Conservation (phyloP, 2,113 vertebrate genomes). For the Orycteropus afer region DNA sequence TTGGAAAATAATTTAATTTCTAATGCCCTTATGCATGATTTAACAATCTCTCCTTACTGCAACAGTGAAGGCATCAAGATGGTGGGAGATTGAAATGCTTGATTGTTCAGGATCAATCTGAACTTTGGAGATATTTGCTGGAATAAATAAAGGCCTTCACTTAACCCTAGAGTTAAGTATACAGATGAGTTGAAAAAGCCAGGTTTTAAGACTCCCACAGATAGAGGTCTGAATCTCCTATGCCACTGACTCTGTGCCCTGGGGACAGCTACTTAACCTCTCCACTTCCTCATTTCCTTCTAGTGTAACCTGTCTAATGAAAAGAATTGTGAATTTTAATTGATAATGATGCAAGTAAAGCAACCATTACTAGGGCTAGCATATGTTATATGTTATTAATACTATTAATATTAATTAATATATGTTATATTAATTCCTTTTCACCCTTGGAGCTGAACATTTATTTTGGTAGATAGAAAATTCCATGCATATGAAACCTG, state of each 20-base stretch:
- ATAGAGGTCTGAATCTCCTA: neutral
- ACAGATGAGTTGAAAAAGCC: neutral
- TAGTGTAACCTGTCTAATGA: neutral
- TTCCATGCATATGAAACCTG: neutral
- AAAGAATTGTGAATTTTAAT: neutral
- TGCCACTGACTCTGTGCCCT: neutral
- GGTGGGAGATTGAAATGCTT: conserved; percentile 22
- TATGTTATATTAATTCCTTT: neutral
- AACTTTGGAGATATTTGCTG: neutral
- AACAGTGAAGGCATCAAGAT: neutral
- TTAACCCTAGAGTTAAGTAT: neutral
- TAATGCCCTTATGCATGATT: neutral
- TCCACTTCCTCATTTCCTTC: neutral
- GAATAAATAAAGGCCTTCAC: neutral
- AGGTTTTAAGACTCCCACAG: neutral
- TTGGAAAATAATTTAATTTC: conserved; percentile 32
- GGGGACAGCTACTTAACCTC: neutral
- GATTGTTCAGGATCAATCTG: neutral
- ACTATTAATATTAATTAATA: too few relatives aligned
- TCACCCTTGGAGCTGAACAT: neutral
- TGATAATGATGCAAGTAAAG: neutral
- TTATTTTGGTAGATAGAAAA: neutral
- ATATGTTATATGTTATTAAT: neutral
- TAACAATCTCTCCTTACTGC: neutral
- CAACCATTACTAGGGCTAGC: neutral